These are phyloP conservation scores for Tinea trinotella DNA, from an alignment of 2,888 invertebrate species.

Conservation along the genomic window DNA sequence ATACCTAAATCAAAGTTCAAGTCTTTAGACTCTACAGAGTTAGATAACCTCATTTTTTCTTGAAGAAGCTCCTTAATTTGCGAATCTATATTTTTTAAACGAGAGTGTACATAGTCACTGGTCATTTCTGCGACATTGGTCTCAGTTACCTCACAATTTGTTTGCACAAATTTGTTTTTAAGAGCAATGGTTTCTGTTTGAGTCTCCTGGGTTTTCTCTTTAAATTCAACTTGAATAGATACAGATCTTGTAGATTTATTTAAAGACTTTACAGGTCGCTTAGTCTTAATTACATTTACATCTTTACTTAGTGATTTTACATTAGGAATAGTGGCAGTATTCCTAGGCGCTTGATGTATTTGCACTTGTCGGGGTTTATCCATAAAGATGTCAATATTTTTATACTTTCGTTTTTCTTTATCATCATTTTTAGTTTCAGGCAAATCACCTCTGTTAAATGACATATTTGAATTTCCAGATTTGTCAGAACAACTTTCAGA, in stretches of 20 bases:
- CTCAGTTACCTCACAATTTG: conserved; percentile 29
- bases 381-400: conserved; percentile 54
- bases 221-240: conserved; percentile 39
- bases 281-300: not conserved
- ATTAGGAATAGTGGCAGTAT: conserved; percentile 33
- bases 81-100: conserved; percentile 74
- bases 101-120: conserved; percentile 40
- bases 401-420: conserved; percentile 39
- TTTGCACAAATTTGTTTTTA: conserved; percentile 40
- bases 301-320: conserved; percentile 18
- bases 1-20: conserved; percentile 42
- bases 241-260: conserved; percentile 29
- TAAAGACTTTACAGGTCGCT: not conserved
- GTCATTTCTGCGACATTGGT: conserved; percentile 26
- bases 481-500: conserved; percentile 36
- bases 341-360: conserved; percentile 46
- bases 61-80: conserved; percentile 70
- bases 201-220: conserved; percentile 35
- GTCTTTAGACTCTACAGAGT: conserved; percentile 55
- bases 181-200: conserved; percentile 39
- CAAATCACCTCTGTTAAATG: conserved; percentile 25
- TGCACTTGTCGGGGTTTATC: conserved; percentile 42
- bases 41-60: conserved; percentile 72
- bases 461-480: conserved; percentile 25
- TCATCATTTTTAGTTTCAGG: conserved; percentile 34